Evolutionary conservation across 2,888 invertebrate species (phyloP).

Genomic region (Eupelmus urozonus): DNA sequence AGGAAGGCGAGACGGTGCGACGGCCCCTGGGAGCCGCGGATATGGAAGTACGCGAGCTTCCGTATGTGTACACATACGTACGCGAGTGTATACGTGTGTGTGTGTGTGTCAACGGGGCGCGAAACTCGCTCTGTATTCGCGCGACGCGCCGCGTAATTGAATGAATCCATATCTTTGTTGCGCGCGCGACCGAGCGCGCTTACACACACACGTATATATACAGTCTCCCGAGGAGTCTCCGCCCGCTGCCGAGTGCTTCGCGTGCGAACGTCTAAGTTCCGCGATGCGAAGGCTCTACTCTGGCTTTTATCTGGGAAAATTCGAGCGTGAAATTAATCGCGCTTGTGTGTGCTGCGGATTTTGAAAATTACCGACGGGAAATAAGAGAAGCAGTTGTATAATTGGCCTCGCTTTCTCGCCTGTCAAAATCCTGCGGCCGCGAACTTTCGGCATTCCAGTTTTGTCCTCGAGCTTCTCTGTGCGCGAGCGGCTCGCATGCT

Average conservation of each 20-base stretch:
- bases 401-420: too few species aligned
- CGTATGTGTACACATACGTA: too few species aligned
- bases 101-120: conserved; percentile 46
- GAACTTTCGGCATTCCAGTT: not conserved
- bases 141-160: conserved; percentile 51
- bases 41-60: conserved; percentile 17
- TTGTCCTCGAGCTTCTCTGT: not conserved
- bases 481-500: not conserved
- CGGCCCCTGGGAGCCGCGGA: not conserved
- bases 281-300: not conserved
- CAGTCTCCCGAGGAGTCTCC: conserved; percentile 56
- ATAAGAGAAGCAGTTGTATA: too few species aligned
- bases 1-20: conserved; percentile 8
- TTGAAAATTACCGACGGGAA: too few species aligned
- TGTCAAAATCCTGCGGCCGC: too few species aligned
- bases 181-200: conserved; percentile 59
- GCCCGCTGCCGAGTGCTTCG: conserved; percentile 10
- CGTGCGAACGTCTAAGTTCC: conserved; percentile 12
- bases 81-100: not conserved
- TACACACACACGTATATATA: conserved; percentile 59
- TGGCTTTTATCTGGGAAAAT: too few species aligned
- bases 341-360: too few species aligned
- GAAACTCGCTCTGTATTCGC: conserved; percentile 56
- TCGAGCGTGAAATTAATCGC: too few species aligned
- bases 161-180: conserved; percentile 61